These are phyloP conservation scores for Tiliqua scincoides DNA, from an alignment of 2,113 vertebrate species.

Conservation along the genomic window DNA sequence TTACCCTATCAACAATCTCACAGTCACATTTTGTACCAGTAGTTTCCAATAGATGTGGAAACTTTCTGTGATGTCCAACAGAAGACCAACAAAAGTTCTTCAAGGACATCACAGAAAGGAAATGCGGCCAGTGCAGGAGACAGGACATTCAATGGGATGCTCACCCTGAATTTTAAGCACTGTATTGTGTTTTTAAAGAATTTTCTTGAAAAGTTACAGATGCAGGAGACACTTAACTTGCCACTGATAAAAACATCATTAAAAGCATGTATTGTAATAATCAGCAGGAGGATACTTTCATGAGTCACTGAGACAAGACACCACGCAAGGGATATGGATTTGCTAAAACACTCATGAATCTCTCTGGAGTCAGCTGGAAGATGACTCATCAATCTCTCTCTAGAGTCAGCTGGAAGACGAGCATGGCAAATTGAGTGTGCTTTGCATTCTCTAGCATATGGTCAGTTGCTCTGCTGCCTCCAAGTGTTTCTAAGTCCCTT, in stretches of 20 bases:
- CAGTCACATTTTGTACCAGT: too few species aligned
- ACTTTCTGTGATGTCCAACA: too few species aligned
- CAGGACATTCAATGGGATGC: too few species aligned
- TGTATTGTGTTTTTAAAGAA: not conserved
- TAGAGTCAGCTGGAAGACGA: not conserved
- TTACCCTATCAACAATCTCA: too few species aligned
- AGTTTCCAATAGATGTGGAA: too few species aligned
- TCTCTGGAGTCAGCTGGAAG: not conserved
- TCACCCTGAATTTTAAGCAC: not conserved
- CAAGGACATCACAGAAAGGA: not conserved
- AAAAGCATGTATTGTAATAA: not conserved
- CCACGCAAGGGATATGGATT: not conserved
- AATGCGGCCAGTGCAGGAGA: not conserved
- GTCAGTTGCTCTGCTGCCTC: conserved; percentile 2
- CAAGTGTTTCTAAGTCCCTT: not conserved
- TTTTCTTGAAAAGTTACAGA: not conserved
- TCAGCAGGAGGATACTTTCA: conserved; percentile 1
- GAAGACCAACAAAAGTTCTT: too few species aligned
- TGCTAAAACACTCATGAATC: not conserved
- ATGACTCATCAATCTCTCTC: not conserved
- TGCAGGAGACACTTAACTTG: not conserved
- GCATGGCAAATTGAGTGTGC: not conserved
- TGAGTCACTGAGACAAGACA: not conserved
- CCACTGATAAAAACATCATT: not conserved
- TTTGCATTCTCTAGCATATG: not conserved